phyloP scores from a whole-genome alignment of 2,888 invertebrate genomes.

The Stramonita haemastoma region DNA sequence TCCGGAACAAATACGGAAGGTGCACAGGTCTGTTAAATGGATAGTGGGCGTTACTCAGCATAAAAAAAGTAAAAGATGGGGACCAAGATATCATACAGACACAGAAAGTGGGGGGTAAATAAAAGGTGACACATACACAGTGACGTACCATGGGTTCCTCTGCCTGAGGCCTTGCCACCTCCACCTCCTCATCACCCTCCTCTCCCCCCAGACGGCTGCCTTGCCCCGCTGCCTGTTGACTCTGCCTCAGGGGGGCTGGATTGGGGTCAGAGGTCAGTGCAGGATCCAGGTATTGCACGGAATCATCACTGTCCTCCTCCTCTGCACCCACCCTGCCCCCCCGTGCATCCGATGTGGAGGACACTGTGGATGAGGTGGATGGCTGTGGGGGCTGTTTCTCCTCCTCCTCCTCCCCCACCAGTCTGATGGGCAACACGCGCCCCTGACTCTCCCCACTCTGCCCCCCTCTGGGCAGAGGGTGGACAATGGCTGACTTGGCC shows the following conservation, averaged over 20 bases:
- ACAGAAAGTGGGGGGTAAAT: too few species aligned
- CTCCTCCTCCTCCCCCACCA: background rate
- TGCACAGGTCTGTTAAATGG: too few species aligned
- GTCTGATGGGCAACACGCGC: too few species aligned
- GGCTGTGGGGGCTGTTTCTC: background rate
- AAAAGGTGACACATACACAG: background rate
- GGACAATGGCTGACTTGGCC: background rate
- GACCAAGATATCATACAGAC: too few species aligned
- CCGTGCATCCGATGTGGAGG: background rate
- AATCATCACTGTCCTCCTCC: slow-evolving; percentile 2
- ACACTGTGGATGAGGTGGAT: background rate
- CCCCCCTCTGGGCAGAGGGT: background rate
- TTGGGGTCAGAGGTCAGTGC: background rate
- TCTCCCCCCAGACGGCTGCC: background rate
- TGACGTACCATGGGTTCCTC: background rate
- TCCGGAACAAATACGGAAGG: too few species aligned
- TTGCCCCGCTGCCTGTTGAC: background rate
- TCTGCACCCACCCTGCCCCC: background rate
- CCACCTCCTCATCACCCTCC: background rate
- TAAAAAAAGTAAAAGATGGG: too few species aligned
- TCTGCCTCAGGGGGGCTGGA: background rate
- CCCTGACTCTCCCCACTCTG: background rate
- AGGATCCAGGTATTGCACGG: background rate
- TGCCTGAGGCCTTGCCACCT: background rate
- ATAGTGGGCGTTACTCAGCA: too few species aligned